Percentiles rank a stretch among this genome's conserved stretches.
phyloP scores from a whole-genome alignment of 30 jellyfish, hydroid and myxozoan genomes.

The Sanderia malayensis region DNA sequence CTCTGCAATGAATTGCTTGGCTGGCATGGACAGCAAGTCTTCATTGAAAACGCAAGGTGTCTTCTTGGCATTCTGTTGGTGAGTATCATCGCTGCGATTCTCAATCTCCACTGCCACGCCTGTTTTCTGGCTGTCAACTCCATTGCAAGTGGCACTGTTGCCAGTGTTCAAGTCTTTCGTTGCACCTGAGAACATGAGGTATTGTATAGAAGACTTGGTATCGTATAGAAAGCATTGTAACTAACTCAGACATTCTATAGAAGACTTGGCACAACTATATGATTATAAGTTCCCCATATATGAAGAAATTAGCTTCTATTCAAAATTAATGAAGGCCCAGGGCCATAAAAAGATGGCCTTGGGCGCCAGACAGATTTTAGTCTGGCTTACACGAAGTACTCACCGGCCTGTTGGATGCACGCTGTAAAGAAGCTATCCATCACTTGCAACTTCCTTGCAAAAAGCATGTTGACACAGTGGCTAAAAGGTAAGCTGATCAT shows the following conservation, averaged over 20 bases:
- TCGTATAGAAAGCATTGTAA: too few relatives aligned
- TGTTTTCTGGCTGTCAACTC: neutral
- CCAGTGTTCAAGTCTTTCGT: slow-evolving; percentile 60
- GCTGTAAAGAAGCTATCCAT: slow-evolving; percentile 72
- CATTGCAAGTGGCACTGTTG: slow-evolving; percentile 35
- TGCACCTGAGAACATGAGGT: slow-evolving; percentile 70
- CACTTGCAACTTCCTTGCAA: slow-evolving; percentile 59
- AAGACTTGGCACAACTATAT: too few relatives aligned
- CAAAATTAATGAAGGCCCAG: too few relatives aligned
- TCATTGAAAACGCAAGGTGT: slow-evolving; percentile 75
- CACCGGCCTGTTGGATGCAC: slow-evolving; percentile 81
- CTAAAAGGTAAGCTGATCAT: slow-evolving; percentile 32
- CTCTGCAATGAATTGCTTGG: slow-evolving; percentile 91
- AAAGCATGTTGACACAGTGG: slow-evolving; percentile 43
- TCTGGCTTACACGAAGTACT: too few relatives aligned
- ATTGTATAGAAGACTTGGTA: too few relatives aligned
- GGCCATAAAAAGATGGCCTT: too few relatives aligned
- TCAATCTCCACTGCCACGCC: neutral
- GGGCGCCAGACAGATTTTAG: too few relatives aligned
- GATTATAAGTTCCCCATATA: too few relatives aligned
- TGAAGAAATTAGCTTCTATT: too few relatives aligned
- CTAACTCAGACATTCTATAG: too few relatives aligned
- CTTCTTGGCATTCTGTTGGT: neutral
- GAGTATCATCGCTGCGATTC: neutral
- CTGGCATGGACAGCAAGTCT: slow-evolving; percentile 80